Conservation (phyloP, 2,888 invertebrate genomes). For the Tenodera sinensis region DNA sequence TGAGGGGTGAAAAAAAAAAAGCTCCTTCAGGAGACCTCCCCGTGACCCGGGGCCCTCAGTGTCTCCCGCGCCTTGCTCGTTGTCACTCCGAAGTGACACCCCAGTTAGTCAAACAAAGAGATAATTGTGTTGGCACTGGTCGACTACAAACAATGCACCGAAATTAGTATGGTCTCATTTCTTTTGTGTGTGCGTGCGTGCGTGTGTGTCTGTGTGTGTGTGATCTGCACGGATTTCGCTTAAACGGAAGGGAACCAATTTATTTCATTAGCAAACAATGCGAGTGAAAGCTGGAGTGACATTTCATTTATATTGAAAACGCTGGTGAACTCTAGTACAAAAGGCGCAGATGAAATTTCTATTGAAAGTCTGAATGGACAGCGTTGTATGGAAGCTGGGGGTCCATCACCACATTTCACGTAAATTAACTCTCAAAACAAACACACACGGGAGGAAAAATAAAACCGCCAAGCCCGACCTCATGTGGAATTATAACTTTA, state of each 20-base stretch:
- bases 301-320: slow-evolving; percentile 9
- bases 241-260: neutral
- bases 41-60: neutral
- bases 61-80: neutral
- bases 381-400: neutral
- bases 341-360: neutral
- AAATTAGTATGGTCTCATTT: neutral
- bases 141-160: neutral
- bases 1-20: neutral
- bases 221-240: neutral
- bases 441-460: neutral
- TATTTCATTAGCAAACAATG: neutral
- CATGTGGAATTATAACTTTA: slow-evolving; percentile 9
- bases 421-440: neutral
- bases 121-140: neutral
- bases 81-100: neutral
- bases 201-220: neutral
- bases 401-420: neutral
- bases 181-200: neutral
- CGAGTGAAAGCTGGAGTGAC: slow-evolving; percentile 4
- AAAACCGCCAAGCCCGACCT: neutral
- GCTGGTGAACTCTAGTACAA: neutral
- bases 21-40: neutral
- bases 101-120: neutral
- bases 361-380: slow-evolving; percentile 3